Conservation (phyloP, 2,113 vertebrate species). For the Paracanthobrama guichenoti region DNA sequence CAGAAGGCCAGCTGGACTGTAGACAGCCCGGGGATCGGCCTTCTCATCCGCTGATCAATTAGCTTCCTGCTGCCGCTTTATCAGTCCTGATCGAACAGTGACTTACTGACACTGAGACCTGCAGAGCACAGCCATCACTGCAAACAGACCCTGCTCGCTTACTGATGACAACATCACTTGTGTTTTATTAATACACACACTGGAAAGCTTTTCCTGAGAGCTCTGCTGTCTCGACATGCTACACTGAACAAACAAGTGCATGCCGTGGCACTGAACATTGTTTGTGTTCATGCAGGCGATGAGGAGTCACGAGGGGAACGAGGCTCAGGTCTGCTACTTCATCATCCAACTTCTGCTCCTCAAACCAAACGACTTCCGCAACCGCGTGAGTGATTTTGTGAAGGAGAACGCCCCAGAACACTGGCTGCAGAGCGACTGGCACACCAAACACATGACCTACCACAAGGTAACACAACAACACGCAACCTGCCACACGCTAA, state of each 20-base stretch:
- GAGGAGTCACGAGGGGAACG: conserved; percentile 98
- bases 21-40: not conserved
- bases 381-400: conserved; percentile 96
- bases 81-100: not conserved
- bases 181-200: no score
- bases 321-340: conserved; percentile 99
- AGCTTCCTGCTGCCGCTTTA: not conserved
- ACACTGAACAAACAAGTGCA: not conserved
- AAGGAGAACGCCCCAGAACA: conserved; percentile 98
- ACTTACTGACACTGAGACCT: not conserved
- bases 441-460: conserved; percentile 98
- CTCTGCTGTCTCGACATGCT: not conserved
- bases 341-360: conserved; percentile 97
- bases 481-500: not conserved
- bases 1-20: not conserved
- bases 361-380: conserved; percentile 98
- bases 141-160: not conserved
- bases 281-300: conserved; percentile 80
- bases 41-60: not conserved
- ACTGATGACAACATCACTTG: not conserved
- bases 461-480: conserved; percentile 82
- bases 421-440: conserved; percentile 99
- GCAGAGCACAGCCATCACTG: not conserved
- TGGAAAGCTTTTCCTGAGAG: not conserved
- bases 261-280: not conserved